Base-by-base conservation (phyloP, 2,113 vertebrate species). In the Prunella fulvescens region DNA sequence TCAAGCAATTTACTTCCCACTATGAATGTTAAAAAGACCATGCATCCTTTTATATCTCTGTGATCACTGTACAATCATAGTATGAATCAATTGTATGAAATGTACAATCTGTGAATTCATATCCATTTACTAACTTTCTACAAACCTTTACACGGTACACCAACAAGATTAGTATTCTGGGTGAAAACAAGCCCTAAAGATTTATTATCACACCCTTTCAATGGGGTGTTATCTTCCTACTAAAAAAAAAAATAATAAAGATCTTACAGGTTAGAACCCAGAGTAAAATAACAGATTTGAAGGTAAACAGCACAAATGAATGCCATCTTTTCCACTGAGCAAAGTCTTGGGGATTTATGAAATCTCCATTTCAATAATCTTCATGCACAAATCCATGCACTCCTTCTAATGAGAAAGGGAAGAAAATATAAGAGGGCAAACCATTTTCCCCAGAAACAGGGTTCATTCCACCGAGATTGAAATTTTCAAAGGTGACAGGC, bases 281-380 rank as follows among this genome's bases (percentile, higher is more conserved):
- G 45, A 90, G 67, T 58, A 90, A 96, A 93, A 74, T 58, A 94
- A 86, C n/a, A 92, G 61, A 93, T 69, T 92, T 90, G 67, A 86
- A 96, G 81, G 83, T 89, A 96, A 96, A 93, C n/a, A 86, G 50
- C 42, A 76, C n/a, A 88, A 85, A 88, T 56, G 42, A 94, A 92
- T 86, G 61, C 25, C 13, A 74, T 78, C 19, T 96, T 86, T 94
- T 88, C 61, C 82, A 86, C 50, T 64, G 69, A 90, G 48, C n/a
- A 72, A 90, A 91, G 47, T 81, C 80, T 92, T 12, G 78, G n/a
- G n/a, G 78, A 95, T 93, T 95, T 91, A 87, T 89, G 92, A 81
- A 77, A 93, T 77, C 54, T 60, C 26, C 87, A 83, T 93, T 95
- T 95, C 92, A 93, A 92, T 92, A 95, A 96, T 90, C 81, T 81